Base-by-base conservation (phyloP, 2,888 invertebrate species). In the Chymomyza fuscimana region DNA sequence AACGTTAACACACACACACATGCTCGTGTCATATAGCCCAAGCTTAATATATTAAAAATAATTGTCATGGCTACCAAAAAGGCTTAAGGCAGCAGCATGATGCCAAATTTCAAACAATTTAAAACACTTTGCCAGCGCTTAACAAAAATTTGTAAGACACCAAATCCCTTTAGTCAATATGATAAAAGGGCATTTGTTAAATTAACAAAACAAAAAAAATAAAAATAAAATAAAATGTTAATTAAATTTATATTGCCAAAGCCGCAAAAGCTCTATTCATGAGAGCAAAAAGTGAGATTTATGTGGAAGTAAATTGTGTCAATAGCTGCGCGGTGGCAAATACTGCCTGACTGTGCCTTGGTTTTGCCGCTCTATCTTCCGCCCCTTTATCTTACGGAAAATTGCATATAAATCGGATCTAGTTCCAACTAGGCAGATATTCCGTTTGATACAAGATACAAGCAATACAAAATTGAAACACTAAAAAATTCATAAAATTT, bases 111-210 rank as follows among this genome's bases (percentile, higher is more conserved):
- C 82, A 83, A 83, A 88, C 85, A 88, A 85, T 83, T 83, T 74
- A 78, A 87, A 83, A 75, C 89, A 88, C 87, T 83, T 82, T 79
- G 77, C 77, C 73, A 75, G 75, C 89, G 89, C 82, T 88, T 86
- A 88, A 79, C 82, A 86, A 70, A 70, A 88, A 86, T 86, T 46
- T 46, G 40, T 46, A 46, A 46, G 81, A 73, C 81, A 82, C 86
- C 87, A 88, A 87, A 88, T 83, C 85, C 40, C 78, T 85, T 83
- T 83, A 88, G 88, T 83, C 83, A 83, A 83, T 83, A 88, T 87
- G 85, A 83, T 88, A 83, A 83, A 83, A 85, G 12, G 80, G 77
- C 89, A 87, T 83, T 83, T 87, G 86, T 85, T 82, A 77, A 79
- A 77, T 87, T 84, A 74, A 70, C 80, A 32, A 32, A 32, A 32